phyloP scores from a whole-genome alignment of 2,113 vertebrate species.

The Rhynchopsitta pachyrhyncha region DNA sequence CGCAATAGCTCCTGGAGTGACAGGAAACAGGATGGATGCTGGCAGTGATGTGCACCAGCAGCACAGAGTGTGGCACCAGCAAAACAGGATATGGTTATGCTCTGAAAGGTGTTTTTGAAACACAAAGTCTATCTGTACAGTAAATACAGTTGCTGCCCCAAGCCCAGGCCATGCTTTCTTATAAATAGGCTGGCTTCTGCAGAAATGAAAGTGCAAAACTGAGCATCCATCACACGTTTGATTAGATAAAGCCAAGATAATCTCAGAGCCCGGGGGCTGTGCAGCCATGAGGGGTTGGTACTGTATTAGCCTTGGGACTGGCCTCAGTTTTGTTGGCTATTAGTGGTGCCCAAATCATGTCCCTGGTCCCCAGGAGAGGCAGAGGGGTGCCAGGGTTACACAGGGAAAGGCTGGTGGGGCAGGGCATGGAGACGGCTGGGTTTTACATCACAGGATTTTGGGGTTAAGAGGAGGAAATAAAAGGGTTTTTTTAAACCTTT shows the following conservation, averaged over 20 bases:
- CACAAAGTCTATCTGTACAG: neutral
- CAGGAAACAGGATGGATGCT: neutral
- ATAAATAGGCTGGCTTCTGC: neutral
- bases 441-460: neutral
- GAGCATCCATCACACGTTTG: accelerated
- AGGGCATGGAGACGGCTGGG: neutral
- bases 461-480: neutral
- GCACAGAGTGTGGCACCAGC: accelerated
- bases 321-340: accelerated
- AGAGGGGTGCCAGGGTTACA: neutral
- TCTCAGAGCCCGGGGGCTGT: no score
- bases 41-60: accelerated
- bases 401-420: neutral
- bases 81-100: neutral
- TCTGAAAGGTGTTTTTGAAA: neutral
- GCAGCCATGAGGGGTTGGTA: accelerated
- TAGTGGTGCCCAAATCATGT: accelerated
- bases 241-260: neutral
- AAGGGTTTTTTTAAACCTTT: neutral
- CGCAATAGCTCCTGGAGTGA: neutral
- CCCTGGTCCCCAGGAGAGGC: accelerated
- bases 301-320: neutral
- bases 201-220: neutral
- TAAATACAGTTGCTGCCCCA: neutral
- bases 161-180: neutral